Evolutionary conservation across 2,888 invertebrate species (phyloP).

Genomic region (Eledona agricola): DNA sequence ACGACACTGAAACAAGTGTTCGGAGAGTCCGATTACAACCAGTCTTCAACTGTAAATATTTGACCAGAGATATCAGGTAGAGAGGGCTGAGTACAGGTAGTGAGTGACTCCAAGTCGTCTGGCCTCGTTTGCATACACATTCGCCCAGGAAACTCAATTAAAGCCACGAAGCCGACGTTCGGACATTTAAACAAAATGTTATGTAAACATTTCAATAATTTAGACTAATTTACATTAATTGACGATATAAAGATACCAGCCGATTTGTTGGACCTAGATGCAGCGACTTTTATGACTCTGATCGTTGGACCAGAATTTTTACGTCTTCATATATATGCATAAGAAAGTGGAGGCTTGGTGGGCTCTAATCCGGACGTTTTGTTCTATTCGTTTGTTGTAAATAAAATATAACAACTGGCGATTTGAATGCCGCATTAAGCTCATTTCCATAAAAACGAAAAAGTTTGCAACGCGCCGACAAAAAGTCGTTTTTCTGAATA

Average conservation of each 20-base stretch:
- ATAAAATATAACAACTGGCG: constrained; percentile 23
- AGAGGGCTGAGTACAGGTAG: constrained; percentile 23
- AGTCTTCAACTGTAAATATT: constrained; percentile 49
- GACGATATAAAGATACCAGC: constrained; percentile 28
- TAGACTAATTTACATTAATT: constrained; percentile 35
- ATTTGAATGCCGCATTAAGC: constrained; percentile 32
- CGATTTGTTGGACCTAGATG: constrained; percentile 29
- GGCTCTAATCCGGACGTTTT: constrained; percentile 16
- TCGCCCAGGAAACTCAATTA: constrained; percentile 21
- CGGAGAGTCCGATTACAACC: constrained; percentile 50
- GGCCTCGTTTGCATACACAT: constrained; percentile 16
- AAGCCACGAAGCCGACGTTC: constrained; percentile 16
- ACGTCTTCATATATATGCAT: constrained; percentile 33
- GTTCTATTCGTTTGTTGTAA: constrained; percentile 21
- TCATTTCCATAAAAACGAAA: constrained; percentile 35
- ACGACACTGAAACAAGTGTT: constrained; percentile 49
- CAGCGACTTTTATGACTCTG: constrained; percentile 24
- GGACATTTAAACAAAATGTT: constrained; percentile 30
- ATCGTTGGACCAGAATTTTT: constrained; percentile 26
- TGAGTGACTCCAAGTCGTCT: constrained; percentile 7
- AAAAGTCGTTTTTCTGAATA: constrained; percentile 29
- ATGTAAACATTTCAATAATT: constrained; percentile 36
- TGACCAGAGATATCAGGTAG: constrained; percentile 45
- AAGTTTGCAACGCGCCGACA: constrained; percentile 31
- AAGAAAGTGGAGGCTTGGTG: no score